phyloP scores from a whole-genome alignment of 2,113 vertebrate genomes.

The Plestiodon gilberti region DNA sequence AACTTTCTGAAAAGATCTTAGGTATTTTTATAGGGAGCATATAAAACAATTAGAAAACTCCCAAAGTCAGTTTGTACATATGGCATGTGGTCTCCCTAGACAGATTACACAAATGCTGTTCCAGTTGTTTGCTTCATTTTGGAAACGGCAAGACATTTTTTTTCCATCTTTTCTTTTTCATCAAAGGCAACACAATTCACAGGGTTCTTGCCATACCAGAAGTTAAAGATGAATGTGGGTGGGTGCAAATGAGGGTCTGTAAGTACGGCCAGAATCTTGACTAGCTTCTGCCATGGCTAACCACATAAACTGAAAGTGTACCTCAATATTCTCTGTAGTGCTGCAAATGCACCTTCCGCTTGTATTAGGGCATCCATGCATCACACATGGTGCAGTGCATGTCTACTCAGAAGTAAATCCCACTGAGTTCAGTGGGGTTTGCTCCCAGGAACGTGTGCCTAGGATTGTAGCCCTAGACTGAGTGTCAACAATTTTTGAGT shows the following conservation, averaged over 20 bases:
- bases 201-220: background rate
- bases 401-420: no score
- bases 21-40: slow-evolving; percentile 39
- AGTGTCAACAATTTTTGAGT: no score
- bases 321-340: no score
- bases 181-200: background rate
- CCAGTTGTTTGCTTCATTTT: slow-evolving; percentile 27
- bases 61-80: background rate
- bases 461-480: no score
- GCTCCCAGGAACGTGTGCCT: no score
- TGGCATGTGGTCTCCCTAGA: background rate
- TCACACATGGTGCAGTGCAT: no score
- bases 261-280: background rate
- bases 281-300: background rate
- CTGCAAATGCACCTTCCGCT: no score
- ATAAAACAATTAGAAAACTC: slow-evolving; percentile 51
- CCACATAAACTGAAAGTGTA: background rate
- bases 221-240: no score
- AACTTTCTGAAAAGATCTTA: slow-evolving; percentile 44
- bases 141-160: background rate
- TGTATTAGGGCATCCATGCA: no score
- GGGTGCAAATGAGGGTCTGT: background rate
- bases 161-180: background rate
- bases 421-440: no score
- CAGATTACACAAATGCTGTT: slow-evolving; percentile 38